Percentiles rank a stretch among this genome's conserved stretches.
These are phyloP conservation scores for Corapipo altera DNA, from an alignment of 2,113 vertebrate species.

Conservation along the genomic window DNA sequence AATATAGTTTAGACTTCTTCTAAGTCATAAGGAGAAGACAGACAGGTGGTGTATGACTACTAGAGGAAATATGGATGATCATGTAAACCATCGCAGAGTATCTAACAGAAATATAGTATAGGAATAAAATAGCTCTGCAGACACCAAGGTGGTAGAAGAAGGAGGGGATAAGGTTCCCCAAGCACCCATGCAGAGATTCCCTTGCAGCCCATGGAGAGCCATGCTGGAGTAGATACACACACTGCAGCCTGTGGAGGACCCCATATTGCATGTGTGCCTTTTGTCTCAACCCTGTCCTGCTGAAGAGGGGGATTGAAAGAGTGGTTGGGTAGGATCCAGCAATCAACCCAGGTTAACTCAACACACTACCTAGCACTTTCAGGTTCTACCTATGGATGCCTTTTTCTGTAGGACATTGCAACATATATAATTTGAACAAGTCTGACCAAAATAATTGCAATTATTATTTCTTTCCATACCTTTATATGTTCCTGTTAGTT, in stretches of 20 bases:
- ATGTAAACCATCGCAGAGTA: background rate
- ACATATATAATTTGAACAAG: background rate
- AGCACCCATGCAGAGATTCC: background rate
- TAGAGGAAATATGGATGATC: background rate
- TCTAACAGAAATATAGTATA: background rate
- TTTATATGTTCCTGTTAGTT: background rate
- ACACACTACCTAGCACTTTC: background rate
- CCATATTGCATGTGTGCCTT: accelerated
- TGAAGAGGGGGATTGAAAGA: background rate
- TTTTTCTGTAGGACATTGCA: background rate
- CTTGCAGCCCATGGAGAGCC: background rate
- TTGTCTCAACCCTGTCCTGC: background rate
- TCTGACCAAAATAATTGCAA: background rate
- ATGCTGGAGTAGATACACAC: background rate
- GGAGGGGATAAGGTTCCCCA: background rate
- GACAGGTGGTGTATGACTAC: background rate
- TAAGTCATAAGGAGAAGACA: background rate
- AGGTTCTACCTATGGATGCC: background rate
- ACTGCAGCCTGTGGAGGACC: background rate
- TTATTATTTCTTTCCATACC: background rate
- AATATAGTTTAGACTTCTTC: background rate
- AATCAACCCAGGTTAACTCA: background rate
- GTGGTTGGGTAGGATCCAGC: accelerated
- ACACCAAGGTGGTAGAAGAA: background rate
- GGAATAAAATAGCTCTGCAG: background rate